Base-by-base conservation (phyloP, 2,888 invertebrate species). In the Digitonthophagus gazella region DNA sequence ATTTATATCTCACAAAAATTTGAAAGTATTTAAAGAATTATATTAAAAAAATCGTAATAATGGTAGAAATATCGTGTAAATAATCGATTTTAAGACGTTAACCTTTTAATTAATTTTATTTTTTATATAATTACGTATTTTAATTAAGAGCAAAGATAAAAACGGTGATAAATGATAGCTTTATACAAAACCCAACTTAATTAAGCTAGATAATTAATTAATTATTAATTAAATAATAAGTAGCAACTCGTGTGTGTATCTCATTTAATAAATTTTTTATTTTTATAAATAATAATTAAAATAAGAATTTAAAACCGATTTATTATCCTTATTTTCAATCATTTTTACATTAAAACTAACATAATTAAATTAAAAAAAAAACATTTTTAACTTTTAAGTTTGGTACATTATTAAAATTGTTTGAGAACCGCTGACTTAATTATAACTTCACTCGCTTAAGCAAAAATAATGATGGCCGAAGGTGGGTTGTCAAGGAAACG, bases 101-200 rank as follows among this genome's bases (percentile, higher is more conserved):
- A 1, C 4, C 57, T 6, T 57, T 6, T 4, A 2, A 6, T n/a
- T 58, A 11, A 15, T 20, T 16, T 63, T 19, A 64, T 54, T 28
- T 28, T 64, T 44, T 20, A 16, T 54, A 18, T 68, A 69, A 71
- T 68, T 66, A 64, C 69, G 64, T 58, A 70, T 65, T 65, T 22
- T 15, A 68, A 69, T 63, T 64, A 19, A 22, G 16, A 19, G 61
- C 56, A 20, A 58, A 58, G 58, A 58, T 69, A 71, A 71, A 69
- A 67, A 71, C 69, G 71, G 71, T 71, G 71, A 71, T 67, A 70
- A 68, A 68, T 67, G 58, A 68, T 65, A 71, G 71, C 69, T 70
- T 70, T 70, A 70, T 70, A 70, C 70, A 58, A 54, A 63, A 55
- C 6, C 20, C 20, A 14, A 61, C 61, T 20, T 61, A 18, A 20